Evolutionary conservation across 2,888 invertebrate species (phyloP).

Genomic region (Mylabris sibirica): DNA sequence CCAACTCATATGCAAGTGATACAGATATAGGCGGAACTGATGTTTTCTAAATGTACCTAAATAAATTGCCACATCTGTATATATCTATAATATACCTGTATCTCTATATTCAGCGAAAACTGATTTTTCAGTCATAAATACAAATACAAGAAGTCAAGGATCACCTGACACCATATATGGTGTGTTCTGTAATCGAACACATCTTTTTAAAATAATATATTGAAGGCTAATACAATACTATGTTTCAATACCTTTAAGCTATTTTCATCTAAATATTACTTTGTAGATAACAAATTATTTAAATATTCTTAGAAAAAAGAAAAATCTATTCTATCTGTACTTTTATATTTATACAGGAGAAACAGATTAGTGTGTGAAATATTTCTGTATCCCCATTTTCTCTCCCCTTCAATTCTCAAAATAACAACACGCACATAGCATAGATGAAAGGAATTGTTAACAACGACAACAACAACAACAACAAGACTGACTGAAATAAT

Average conservation of each 20-base stretch:
- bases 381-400: background rate
- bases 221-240: constrained; percentile 9
- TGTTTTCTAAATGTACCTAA: too few species aligned
- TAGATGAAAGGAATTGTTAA: constrained; percentile 7
- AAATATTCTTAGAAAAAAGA: background rate
- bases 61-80: too few species aligned
- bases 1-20: too few species aligned
- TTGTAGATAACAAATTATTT: constrained; percentile 6
- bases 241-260: constrained; percentile 1
- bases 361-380: background rate
- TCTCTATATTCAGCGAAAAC: constrained; percentile 9
- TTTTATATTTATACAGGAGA: too few species aligned
- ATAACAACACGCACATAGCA: too few species aligned
- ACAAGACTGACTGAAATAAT: background rate
- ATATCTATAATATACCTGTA: too few species aligned
- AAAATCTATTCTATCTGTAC: too few species aligned
- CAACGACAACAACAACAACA: background rate
- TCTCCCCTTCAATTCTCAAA: too few species aligned
- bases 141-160: constrained; percentile 14
- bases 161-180: constrained; percentile 10
- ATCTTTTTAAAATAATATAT: constrained; percentile 13
- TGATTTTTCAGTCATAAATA: constrained; percentile 2
- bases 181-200: constrained; percentile 9
- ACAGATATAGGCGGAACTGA: too few species aligned
- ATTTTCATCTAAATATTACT: constrained; percentile 9